Evolutionary conservation across 2,797 vertebrate genomes (phyloP).

Genomic region (Todus mexicanus): DNA sequence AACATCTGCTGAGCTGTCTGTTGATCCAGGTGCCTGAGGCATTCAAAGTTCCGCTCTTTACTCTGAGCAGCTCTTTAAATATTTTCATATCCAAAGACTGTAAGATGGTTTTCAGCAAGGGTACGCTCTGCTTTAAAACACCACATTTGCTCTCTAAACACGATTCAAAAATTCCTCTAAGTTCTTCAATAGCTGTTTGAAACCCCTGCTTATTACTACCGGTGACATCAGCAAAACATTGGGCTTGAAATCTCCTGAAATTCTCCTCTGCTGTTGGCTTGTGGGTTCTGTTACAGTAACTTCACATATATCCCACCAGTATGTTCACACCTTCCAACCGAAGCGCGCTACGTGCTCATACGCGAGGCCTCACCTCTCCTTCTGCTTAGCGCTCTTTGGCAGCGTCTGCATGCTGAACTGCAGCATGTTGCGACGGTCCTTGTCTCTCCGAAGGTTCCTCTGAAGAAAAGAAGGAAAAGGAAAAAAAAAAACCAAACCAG

Average conservation of each 20-base stretch:
- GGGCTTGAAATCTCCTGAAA: not conserved
- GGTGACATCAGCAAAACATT: rapidly evolving
- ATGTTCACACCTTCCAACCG: not conserved
- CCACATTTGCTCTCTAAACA: not conserved
- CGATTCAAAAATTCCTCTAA: not conserved
- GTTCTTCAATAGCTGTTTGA: not conserved
- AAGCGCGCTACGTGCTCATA: rapidly evolving
- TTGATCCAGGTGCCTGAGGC: not conserved
- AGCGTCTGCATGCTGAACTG: conserved; percentile 98
- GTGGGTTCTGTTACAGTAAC: not conserved
- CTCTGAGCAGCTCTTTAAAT: not conserved
- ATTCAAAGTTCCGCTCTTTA: not conserved
- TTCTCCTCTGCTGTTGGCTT: not conserved
- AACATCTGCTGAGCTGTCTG: not conserved
- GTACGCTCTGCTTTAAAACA: rapidly evolving
- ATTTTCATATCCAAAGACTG: not conserved
- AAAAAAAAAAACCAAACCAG: not conserved
- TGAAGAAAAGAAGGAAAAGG: conserved; percentile 39
- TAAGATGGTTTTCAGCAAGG: not conserved
- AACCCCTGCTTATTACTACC: not conserved
- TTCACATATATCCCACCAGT: not conserved
- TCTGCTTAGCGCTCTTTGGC: conserved; percentile 98
- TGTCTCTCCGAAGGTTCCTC: conserved; percentile 95
- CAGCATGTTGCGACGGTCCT: conserved; percentile 93
- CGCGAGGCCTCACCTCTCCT: conserved; percentile 85